Evolutionary conservation across 2,113 vertebrate species (phyloP).

Genomic region (Promerops cafer): DNA sequence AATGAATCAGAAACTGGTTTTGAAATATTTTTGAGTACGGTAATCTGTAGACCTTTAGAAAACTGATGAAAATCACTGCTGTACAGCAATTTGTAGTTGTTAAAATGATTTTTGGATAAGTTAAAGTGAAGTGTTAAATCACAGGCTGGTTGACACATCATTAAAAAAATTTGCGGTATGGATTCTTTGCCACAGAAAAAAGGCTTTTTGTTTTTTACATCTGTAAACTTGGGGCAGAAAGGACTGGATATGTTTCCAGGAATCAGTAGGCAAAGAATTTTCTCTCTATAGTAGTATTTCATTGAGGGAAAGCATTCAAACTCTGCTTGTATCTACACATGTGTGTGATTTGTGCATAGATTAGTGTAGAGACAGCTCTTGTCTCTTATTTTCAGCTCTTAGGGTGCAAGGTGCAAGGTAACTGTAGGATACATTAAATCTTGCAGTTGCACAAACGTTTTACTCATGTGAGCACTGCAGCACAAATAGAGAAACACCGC

Average conservation of each 20-base stretch:
- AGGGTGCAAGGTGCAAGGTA: no score
- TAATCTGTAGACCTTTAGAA: neutral
- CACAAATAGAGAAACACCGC: neutral
- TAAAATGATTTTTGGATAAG: neutral
- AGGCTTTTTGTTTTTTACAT: neutral
- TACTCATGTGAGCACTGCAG: neutral
- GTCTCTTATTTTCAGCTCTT: neutral
- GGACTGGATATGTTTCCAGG: neutral
- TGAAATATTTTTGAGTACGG: neutral
- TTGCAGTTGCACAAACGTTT: neutral
- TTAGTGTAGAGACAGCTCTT: neutral
- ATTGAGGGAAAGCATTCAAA: neutral
- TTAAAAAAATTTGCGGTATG: neutral
- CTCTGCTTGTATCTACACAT: neutral
- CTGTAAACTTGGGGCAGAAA: neutral
- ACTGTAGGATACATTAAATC: neutral
- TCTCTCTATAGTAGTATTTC: neutral
- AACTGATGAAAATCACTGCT: neutral
- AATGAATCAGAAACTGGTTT: neutral
- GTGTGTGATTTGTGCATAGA: neutral
- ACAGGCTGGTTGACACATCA: neutral
- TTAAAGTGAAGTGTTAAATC: neutral
- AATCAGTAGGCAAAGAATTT: neutral
- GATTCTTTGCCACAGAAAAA: neutral
- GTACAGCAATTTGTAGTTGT: neutral